Percentiles rank a stretch among this genome's conserved stretches.
Conservation (phyloP, 1,140 invertebrate genomes). For the Diachasma alloeum region DNA sequence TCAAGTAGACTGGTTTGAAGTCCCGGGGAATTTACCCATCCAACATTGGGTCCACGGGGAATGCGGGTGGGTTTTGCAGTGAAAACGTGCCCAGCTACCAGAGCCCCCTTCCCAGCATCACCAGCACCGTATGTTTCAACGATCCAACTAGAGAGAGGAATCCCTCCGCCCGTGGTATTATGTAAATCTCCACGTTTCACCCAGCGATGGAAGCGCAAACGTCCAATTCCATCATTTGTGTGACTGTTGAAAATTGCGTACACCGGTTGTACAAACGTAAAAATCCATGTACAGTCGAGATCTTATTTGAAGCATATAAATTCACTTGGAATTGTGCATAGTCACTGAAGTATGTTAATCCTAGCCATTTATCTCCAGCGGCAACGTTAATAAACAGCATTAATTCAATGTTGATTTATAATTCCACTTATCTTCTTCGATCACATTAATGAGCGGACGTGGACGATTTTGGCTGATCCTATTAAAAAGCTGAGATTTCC, state of each 20-base stretch:
- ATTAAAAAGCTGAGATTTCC: not conserved
- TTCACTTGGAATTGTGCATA: not conserved
- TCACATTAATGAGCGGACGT: not conserved
- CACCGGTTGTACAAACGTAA: not conserved
- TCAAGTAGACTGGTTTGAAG: not conserved
- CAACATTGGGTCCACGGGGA: not conserved
- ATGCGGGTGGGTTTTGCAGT: constrained; percentile 1
- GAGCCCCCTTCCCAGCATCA: not conserved
- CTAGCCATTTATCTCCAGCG: not conserved
- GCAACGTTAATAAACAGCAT: not conserved
- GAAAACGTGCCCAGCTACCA: not conserved
- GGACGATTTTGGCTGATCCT: not conserved
- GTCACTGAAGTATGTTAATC: not conserved
- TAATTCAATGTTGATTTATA: not conserved
- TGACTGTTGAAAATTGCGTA: not conserved
- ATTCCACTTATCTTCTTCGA: not conserved
- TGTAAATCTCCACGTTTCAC: not conserved
- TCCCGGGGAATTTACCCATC: not conserved
- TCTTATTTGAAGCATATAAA: not conserved
- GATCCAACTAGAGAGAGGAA: constrained; percentile 2
- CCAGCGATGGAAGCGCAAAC: not conserved
- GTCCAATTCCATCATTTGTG: not conserved
- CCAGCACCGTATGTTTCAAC: not conserved
- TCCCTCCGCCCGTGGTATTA: not conserved
- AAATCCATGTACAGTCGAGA: not conserved